These are phyloP conservation scores for Smittia sp. DNA, from an alignment of 2,888 invertebrate species.

Conservation along the genomic window DNA sequence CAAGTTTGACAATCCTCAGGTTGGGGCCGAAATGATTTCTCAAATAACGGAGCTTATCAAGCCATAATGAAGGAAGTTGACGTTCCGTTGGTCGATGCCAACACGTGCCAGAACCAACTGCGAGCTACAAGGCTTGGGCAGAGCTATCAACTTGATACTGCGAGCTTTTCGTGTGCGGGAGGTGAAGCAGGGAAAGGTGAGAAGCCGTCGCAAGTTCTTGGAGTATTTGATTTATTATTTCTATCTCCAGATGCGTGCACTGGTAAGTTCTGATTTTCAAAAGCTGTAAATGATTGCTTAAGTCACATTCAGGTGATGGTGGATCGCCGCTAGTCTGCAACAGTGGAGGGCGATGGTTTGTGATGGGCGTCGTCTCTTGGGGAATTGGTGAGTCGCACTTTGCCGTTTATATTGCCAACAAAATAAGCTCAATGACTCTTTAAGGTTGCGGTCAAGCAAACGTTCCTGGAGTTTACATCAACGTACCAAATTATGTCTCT, in stretches of 20 bases:
- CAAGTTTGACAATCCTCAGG: conserved; percentile 53
- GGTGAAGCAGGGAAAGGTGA: not conserved
- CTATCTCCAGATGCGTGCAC: conserved; percentile 61
- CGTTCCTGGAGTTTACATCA: conserved; percentile 76
- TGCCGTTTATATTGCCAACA: too few relatives aligned
- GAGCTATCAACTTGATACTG: conserved; percentile 61
- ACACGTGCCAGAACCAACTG: conserved; percentile 63
- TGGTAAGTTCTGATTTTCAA: conserved; percentile 47
- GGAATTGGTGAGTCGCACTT: not conserved
- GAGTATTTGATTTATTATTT: not conserved
- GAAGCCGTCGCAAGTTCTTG: not conserved
- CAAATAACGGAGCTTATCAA: conserved; percentile 59
- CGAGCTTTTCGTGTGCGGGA: conserved; percentile 75
- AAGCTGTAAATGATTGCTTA: not conserved
- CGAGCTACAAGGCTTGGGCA: conserved; percentile 64
- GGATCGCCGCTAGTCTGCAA: not conserved
- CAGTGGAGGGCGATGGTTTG: not conserved
- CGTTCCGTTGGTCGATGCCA: conserved; percentile 65
- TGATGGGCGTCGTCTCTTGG: not conserved
- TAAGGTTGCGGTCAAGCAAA: conserved; percentile 65
- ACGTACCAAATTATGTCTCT: conserved; percentile 63
- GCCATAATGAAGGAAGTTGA: conserved; percentile 72
- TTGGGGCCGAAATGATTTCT: conserved; percentile 81
- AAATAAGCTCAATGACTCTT: conserved; percentile 54
- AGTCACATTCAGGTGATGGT: conserved; percentile 19